Evolutionary conservation across 1,140 invertebrate genomes (phyloP).

Genomic region (Lamellibrachia luymesi): DNA sequence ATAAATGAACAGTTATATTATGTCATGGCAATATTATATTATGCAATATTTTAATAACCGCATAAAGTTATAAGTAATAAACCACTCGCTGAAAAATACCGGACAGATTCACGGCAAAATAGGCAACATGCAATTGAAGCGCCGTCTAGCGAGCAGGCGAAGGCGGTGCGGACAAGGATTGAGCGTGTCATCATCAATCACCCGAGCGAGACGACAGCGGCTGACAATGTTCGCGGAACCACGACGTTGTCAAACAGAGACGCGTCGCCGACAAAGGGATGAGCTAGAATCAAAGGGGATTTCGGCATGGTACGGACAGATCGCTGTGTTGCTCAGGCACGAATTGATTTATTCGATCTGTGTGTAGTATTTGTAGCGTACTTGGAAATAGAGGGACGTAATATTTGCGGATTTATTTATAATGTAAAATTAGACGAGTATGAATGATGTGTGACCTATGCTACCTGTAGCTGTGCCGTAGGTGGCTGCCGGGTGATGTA

Average conservation of each 20-base stretch:
- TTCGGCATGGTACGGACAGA: background rate
- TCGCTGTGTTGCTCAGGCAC: background rate
- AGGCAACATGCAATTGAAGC: background rate
- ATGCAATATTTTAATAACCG: too few species aligned
- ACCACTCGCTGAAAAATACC: background rate
- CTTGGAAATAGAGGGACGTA: background rate
- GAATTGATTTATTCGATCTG: background rate
- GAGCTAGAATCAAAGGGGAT: background rate
- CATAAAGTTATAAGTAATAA: background rate
- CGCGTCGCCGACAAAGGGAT: background rate
- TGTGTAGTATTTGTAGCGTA: background rate
- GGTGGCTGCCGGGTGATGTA: background rate
- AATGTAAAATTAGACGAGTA: background rate
- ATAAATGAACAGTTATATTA: too few species aligned
- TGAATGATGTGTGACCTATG: background rate
- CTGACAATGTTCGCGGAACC: background rate
- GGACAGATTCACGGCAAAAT: background rate
- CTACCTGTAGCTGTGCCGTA: background rate
- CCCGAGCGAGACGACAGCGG: background rate
- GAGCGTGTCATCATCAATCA: background rate
- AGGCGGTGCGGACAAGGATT: background rate
- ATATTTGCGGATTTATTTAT: constrained; percentile 1
- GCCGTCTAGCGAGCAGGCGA: background rate
- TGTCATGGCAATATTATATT: too few species aligned
- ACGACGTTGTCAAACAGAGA: background rate